A percentile compares a stretch with the other conserved stretches of the same genome.
These are phyloP conservation scores for Polypedilum pembai DNA, from an alignment of 1,140 invertebrate species.

Conservation along the genomic window DNA sequence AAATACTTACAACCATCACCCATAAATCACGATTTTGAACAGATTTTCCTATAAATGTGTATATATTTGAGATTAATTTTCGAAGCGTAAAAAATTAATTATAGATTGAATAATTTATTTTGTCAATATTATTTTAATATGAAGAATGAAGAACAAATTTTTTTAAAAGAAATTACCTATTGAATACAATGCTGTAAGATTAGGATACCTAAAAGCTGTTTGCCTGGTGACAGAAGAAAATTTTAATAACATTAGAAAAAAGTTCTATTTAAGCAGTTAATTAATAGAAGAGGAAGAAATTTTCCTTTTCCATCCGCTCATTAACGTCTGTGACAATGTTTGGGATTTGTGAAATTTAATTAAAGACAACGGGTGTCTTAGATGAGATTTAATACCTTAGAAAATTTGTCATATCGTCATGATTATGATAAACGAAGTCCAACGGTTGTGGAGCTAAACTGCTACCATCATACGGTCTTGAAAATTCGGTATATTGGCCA, in stretches of 20 bases:
- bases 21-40: constrained; percentile 87
- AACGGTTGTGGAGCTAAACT: constrained; percentile 44
- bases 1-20: constrained; percentile 74
- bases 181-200: constrained; percentile 80
- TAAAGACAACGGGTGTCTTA: background rate
- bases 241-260: constrained; percentile 29
- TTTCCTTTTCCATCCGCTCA: background rate
- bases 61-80: background rate
- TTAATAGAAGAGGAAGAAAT: background rate
- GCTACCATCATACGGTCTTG: background rate
- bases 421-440: constrained; percentile 84
- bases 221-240: constrained; percentile 37
- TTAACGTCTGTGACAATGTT: background rate
- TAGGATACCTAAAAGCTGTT: constrained; percentile 70
- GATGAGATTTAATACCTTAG: constrained; percentile 47
- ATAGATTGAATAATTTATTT: background rate
- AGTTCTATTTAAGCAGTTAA: background rate
- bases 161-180: constrained; percentile 50
- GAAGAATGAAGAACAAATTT: background rate
- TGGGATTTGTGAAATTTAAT: background rate
- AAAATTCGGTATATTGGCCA: background rate
- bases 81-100: background rate
- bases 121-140: background rate
- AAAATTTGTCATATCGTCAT: constrained; percentile 76
- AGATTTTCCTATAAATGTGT: constrained; percentile 61